Conservation (phyloP, 2,113 vertebrate species). For the Mirza zaza region DNA sequence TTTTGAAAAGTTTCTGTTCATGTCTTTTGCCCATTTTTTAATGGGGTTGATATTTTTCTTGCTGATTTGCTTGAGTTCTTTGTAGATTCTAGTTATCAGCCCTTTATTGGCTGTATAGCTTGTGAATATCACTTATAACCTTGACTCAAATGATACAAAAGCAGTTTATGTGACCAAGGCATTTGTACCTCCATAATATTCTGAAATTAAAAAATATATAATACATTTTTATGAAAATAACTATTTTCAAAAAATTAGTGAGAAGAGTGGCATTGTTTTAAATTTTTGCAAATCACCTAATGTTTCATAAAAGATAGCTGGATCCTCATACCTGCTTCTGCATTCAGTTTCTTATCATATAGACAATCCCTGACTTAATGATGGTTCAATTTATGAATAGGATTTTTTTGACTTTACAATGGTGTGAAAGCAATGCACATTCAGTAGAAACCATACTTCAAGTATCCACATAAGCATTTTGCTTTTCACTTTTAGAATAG, state of each 20-base stretch:
- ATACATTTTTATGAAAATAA: not conserved
- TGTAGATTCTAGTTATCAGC: too few species aligned
- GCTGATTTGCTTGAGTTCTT: too few species aligned
- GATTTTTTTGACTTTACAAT: not conserved
- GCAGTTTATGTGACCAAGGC: too few species aligned
- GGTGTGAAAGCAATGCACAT: not conserved
- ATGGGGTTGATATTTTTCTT: too few species aligned
- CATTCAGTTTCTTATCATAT: not conserved
- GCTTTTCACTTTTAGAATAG: not conserved
- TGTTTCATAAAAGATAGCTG: constrained; percentile 3
- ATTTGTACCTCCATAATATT: too few species aligned
- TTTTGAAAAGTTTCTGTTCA: too few species aligned
- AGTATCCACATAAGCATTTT: not conserved
- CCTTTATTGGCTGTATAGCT: too few species aligned
- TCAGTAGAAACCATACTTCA: not conserved
- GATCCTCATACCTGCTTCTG: constrained; percentile 20
- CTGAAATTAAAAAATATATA: not conserved
- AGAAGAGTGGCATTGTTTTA: not conserved
- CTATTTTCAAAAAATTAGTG: not conserved
- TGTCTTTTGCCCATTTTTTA: too few species aligned
- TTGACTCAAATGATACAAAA: too few species aligned
- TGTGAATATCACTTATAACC: too few species aligned
- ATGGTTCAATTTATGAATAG: not conserved
- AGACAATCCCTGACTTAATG: not conserved
- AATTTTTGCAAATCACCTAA: not conserved